Percentiles rank a stretch among this genome's conserved stretches.
phyloP scores from a whole-genome alignment of 2,888 invertebrate species.

The Tanypteryx hageni region DNA sequence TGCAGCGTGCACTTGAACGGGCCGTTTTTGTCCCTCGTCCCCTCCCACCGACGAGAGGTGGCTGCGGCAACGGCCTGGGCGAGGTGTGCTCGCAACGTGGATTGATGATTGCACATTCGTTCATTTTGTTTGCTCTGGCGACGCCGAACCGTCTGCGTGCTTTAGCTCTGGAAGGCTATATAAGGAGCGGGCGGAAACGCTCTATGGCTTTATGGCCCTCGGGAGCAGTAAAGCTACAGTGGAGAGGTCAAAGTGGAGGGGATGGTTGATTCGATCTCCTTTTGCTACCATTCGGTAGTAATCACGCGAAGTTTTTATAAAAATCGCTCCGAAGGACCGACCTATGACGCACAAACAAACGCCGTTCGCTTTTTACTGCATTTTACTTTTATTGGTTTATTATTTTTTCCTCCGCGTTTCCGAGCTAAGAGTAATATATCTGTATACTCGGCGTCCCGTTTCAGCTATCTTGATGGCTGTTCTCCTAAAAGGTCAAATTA shows the following conservation, averaged over 20 bases:
- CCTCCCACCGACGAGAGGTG: not conserved
- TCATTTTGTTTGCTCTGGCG: not conserved
- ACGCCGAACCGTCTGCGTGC: slow-evolving; percentile 6
- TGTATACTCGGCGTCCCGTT: not conserved
- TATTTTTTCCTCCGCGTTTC: not conserved
- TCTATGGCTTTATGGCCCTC: slow-evolving; percentile 46
- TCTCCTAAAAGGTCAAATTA: slow-evolving; percentile 27
- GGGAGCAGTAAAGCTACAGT: slow-evolving; percentile 40
- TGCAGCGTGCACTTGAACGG: not conserved
- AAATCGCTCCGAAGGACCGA: not conserved
- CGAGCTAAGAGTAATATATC: slow-evolving; percentile 25
- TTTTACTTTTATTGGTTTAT: not conserved
- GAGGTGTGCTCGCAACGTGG: not conserved
- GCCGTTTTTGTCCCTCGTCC: too few species aligned
- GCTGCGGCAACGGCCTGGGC: not conserved
- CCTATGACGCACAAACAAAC: slow-evolving; percentile 26
- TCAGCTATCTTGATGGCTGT: slow-evolving; percentile 27
- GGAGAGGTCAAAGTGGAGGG: not conserved
- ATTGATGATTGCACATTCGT: not conserved
- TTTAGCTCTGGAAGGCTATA: not conserved
- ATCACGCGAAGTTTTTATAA: slow-evolving; percentile 48
- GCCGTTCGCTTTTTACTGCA: not conserved
- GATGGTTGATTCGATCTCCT: not conserved
- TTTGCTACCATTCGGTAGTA: slow-evolving; percentile 1
- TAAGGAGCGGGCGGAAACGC: not conserved